Percentiles rank a stretch among this genome's conserved stretches.
Evolutionary conservation across 2,888 invertebrate species (phyloP).

Genomic region (Polymixis flavicincta): DNA sequence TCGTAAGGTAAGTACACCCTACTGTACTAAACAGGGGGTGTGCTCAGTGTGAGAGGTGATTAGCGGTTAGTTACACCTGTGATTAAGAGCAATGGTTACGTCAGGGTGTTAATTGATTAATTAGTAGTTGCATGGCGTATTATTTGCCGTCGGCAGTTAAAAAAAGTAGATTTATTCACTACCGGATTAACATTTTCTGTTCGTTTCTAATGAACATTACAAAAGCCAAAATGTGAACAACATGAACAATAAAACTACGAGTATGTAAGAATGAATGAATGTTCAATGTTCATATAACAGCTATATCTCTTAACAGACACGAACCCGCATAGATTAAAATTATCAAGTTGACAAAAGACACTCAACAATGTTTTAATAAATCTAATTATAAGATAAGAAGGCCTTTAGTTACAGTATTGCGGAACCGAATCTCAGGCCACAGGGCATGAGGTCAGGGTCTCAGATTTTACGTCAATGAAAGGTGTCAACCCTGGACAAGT

Average conservation of each 20-base stretch:
- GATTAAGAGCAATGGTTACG: conserved; percentile 3
- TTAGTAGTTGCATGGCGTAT: background rate
- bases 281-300: too few species aligned
- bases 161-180: too few species aligned
- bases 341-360: conserved; percentile 7
- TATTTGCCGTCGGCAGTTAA: background rate
- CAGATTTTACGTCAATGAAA: conserved; percentile 43
- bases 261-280: background rate
- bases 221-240: background rate
- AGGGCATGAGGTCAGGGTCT: conserved; percentile 58
- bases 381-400: conserved; percentile 57
- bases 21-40: background rate
- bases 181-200: too few species aligned
- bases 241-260: background rate
- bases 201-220: background rate
- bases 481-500: conserved; percentile 47
- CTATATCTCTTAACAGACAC: background rate
- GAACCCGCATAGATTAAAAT: background rate
- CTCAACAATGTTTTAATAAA: conserved; percentile 27
- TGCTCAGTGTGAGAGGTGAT: background rate
- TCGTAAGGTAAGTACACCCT: background rate
- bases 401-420: conserved; percentile 47
- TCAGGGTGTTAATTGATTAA: conserved; percentile 7
- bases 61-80: background rate
- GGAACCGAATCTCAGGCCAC: conserved; percentile 52